Conservation (phyloP, 2,888 invertebrate genomes). For the Chymomyza amoena region DNA sequence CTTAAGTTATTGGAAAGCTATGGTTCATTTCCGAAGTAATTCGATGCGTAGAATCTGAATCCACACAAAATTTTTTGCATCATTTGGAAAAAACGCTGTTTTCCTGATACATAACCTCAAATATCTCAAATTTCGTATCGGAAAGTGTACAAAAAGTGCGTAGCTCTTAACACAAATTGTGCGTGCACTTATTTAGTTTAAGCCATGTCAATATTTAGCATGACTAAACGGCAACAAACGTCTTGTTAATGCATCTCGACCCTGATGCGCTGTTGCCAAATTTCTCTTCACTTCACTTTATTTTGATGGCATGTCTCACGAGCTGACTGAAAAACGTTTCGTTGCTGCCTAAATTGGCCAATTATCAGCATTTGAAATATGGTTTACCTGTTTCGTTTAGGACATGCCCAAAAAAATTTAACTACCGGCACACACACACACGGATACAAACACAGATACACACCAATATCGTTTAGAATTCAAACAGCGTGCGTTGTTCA, state of each 20-base stretch:
- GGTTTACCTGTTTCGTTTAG: conserved; percentile 54
- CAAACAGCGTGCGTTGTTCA: conserved; percentile 17
- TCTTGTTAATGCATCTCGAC: background rate
- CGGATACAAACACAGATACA: conserved; percentile 10
- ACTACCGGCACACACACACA: conserved; percentile 50
- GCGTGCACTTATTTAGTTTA: conserved; percentile 19
- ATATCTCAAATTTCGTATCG: no score
- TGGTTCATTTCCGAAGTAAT: no score
- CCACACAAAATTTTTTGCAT: no score
- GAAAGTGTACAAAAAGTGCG: background rate
- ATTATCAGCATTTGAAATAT: conserved; percentile 70
- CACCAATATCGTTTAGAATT: background rate
- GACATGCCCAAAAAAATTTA: conserved; percentile 34
- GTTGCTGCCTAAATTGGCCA: conserved; percentile 69
- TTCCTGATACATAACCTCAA: no score
- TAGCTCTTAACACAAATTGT: background rate
- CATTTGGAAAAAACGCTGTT: no score
- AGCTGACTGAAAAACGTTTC: conserved; percentile 14
- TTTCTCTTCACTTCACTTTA: conserved; percentile 10
- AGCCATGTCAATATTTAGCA: conserved; percentile 44
- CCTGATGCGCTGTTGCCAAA: conserved; percentile 5
- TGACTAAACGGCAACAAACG: conserved; percentile 1
- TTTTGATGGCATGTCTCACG: conserved; percentile 21
- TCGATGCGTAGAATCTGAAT: no score
- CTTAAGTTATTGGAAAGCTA: no score